Evolutionary conservation across 1,140 invertebrate genomes (phyloP).

Genomic region (Palaemon carinicauda): DNA sequence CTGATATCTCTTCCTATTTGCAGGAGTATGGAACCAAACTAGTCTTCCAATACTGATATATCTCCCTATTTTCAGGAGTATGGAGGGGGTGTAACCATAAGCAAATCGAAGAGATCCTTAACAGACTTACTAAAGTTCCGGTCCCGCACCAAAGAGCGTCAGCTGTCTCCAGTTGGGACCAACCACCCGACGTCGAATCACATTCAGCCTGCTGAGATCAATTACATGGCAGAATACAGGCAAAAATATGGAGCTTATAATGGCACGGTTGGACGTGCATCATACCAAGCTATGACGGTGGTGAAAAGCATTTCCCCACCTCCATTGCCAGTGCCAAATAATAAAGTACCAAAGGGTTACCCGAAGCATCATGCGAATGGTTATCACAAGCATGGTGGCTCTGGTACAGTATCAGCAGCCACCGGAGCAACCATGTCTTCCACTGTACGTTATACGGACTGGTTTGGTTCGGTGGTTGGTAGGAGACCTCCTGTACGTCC

Average conservation of each 20-base stretch:
- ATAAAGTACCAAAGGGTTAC: neutral
- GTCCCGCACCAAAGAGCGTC: constrained; percentile 37
- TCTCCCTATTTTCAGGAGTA: constrained; percentile 15
- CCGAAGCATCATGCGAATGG: neutral
- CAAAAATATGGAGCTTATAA: constrained; percentile 40
- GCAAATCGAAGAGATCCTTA: constrained; percentile 38
- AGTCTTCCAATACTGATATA: neutral
- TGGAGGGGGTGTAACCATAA: constrained; percentile 35
- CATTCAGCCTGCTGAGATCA: neutral
- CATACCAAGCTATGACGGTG: constrained; percentile 31
- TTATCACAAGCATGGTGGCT: neutral
- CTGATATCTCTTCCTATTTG: neutral
- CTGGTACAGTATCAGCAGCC: constrained; percentile 16
- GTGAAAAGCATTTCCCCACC: constrained; percentile 27
- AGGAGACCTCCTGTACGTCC: constrained; percentile 45
- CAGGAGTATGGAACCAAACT: constrained; percentile 26
- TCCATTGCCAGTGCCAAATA: neutral
- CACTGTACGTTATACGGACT: constrained; percentile 57
- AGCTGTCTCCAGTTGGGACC: neutral
- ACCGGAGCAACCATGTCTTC: constrained; percentile 37
- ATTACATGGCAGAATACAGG: constrained; percentile 42
- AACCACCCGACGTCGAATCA: neutral
- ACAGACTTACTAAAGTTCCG: constrained; percentile 42
- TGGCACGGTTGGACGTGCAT: constrained; percentile 38
- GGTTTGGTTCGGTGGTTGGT: constrained; percentile 57